These are phyloP conservation scores for Ormyrus thymus DNA, from an alignment of 2,888 invertebrate species.

Conservation along the genomic window DNA sequence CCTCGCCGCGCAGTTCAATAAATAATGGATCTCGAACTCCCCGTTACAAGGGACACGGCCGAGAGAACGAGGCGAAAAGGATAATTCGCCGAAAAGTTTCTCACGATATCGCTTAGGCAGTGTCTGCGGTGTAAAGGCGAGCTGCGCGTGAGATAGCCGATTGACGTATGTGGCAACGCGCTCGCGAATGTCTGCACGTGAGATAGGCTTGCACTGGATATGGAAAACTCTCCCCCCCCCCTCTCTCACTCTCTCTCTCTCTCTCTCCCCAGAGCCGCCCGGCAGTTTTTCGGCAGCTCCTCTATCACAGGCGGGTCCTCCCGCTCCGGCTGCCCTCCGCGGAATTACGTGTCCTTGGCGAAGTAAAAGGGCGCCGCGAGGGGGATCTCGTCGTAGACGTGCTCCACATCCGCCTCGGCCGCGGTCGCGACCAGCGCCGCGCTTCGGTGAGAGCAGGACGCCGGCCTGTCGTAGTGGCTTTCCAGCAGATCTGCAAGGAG, in stretches of 20 bases:
- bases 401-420: constrained; percentile 77
- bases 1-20: constrained; percentile 20
- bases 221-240: background rate
- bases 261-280: background rate
- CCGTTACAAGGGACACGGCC: background rate
- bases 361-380: constrained; percentile 60
- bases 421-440: constrained; percentile 5
- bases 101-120: constrained; percentile 59
- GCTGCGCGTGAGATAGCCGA: constrained; percentile 29
- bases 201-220: background rate
- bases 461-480: constrained; percentile 79
- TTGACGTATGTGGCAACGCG: constrained; percentile 59
- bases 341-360: constrained; percentile 57
- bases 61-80: constrained; percentile 1
- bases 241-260: background rate
- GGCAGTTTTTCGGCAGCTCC: background rate
- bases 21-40: constrained; percentile 28
- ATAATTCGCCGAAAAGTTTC: constrained; percentile 58
- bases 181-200: constrained; percentile 6
- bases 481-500: constrained; percentile 76
- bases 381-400: constrained; percentile 83
- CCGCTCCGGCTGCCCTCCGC: background rate
- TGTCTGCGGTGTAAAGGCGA: background rate
- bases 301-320: background rate
- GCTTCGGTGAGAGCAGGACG: constrained; percentile 59